phyloP scores from a whole-genome alignment of 1,140 invertebrate genomes.

The Tetragnatha versicolor region DNA sequence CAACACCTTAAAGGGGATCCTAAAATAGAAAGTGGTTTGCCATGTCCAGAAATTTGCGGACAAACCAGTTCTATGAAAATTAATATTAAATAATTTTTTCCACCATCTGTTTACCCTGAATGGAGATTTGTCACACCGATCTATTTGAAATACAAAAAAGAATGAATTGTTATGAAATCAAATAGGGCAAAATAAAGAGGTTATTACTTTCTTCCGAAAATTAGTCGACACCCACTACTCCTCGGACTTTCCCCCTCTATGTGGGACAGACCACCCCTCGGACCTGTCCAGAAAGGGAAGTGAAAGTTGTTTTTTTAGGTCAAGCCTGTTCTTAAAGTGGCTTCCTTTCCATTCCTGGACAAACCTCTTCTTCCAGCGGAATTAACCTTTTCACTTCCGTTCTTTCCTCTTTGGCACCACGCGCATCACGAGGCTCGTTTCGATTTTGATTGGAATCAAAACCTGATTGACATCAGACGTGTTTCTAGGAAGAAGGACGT shows the following conservation, averaged over 20 bases:
- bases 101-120: too few species aligned
- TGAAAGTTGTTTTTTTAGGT: constrained; percentile 53
- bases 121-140: too few species aligned
- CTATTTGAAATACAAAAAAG: too few species aligned
- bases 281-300: constrained; percentile 15
- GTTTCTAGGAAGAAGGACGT: too few species aligned
- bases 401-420: not conserved
- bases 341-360: constrained; percentile 16
- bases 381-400: not conserved
- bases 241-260: constrained; percentile 25
- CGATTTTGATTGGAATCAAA: not conserved
- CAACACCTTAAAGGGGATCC: too few species aligned
- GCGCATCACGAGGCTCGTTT: not conserved
- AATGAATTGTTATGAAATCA: too few species aligned
- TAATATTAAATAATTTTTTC: too few species aligned
- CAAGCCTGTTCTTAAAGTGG: not conserved
- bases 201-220: too few species aligned
- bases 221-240: not conserved
- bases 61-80: too few species aligned
- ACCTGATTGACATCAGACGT: constrained; percentile 19
- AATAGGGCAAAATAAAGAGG: too few species aligned
- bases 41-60: too few species aligned
- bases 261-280: constrained; percentile 16
- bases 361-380: not conserved
- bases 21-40: too few species aligned